Evolutionary conservation across 2,888 invertebrate species (phyloP).

Genomic region (Lobophora halterata): DNA sequence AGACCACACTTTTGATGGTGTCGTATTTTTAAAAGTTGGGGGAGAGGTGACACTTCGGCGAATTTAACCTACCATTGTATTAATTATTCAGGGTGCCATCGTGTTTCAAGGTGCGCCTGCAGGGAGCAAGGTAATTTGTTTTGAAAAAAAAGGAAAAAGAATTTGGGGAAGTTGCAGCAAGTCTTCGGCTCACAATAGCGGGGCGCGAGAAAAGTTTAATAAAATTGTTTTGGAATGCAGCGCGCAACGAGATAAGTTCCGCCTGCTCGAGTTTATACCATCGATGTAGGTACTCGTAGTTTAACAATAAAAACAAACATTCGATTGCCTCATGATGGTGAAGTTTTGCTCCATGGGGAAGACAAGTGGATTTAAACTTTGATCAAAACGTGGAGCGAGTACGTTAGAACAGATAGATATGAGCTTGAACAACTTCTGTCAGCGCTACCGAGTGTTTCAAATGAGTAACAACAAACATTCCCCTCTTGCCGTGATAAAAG

Average conservation of each 20-base stretch:
- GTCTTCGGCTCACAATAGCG: constrained; percentile 52
- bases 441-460: not conserved
- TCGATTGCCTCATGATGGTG: constrained; percentile 20
- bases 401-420: no score
- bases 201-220: constrained; percentile 65
- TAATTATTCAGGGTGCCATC: constrained; percentile 78
- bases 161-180: constrained; percentile 67
- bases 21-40: constrained; percentile 74
- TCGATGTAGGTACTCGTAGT: constrained; percentile 59
- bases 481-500: constrained; percentile 20
- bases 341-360: constrained; percentile 15
- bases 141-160: constrained; percentile 62
- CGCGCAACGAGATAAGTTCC: constrained; percentile 64
- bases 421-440: no score
- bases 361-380: constrained; percentile 21
- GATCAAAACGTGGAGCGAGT: constrained; percentile 12
- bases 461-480: not conserved
- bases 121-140: constrained; percentile 73
- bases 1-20: constrained; percentile 77
- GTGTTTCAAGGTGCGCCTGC: constrained; percentile 71
- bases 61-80: constrained; percentile 80
- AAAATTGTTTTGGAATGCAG: constrained; percentile 75
- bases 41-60: constrained; percentile 78
- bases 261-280: constrained; percentile 50
- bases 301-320: constrained; percentile 39